A percentile compares a stretch with the other conserved stretches of the same genome.
Evolutionary conservation across 2,797 vertebrate species (phyloP).

Genomic region (Buphagus erythrorhynchus): DNA sequence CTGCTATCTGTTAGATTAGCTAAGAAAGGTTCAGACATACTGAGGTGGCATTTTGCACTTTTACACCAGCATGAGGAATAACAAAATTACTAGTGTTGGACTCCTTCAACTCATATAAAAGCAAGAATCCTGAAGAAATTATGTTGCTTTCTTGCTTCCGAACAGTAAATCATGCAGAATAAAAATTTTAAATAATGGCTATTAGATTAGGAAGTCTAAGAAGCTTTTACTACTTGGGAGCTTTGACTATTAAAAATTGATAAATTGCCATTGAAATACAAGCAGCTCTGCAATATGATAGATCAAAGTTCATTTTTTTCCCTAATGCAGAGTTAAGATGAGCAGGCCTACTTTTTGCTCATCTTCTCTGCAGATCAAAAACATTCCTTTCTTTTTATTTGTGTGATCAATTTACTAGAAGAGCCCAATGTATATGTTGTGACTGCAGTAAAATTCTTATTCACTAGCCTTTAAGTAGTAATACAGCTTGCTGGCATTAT

Average conservation of each 20-base stretch:
- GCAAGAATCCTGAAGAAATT: background rate
- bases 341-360: slow-evolving; percentile 17
- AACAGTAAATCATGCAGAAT: background rate
- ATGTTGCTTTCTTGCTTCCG: background rate
- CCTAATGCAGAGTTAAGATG: background rate
- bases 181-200: background rate
- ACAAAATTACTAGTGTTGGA: background rate
- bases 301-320: slow-evolving; percentile 62
- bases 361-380: slow-evolving; percentile 42
- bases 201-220: background rate
- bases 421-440: background rate
- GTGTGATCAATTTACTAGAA: slow-evolving; percentile 17
- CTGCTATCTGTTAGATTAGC: background rate
- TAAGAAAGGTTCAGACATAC: background rate
- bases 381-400: slow-evolving; percentile 47
- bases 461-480: background rate
- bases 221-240: slow-evolving; percentile 27
- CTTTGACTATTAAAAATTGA: slow-evolving; percentile 52
- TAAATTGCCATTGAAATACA: slow-evolving; percentile 50
- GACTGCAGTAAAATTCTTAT: slow-evolving; percentile 13
- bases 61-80: background rate
- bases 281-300: slow-evolving; percentile 28
- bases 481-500: background rate
- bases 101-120: background rate
- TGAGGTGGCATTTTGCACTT: background rate